A percentile compares a stretch with the other conserved stretches of the same genome.
These are phyloP conservation scores for Phocides pigmalion DNA, from an alignment of 1,140 invertebrate genomes.

Conservation along the genomic window DNA sequence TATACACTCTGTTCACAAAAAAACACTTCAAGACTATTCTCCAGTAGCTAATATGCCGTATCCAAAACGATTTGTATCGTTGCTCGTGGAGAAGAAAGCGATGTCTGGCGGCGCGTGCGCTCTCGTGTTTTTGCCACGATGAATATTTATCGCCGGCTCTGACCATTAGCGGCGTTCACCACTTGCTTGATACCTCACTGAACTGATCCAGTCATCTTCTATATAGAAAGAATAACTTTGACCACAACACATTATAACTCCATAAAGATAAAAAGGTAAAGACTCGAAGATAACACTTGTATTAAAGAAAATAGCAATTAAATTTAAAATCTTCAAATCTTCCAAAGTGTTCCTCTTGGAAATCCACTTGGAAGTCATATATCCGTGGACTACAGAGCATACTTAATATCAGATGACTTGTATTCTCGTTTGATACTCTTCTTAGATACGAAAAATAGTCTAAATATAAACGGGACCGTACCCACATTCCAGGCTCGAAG, in stretches of 20 bases:
- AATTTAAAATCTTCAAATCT: too few relatives aligned
- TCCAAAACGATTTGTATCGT: constrained; percentile 37
- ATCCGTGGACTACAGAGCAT: too few relatives aligned
- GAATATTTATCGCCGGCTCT: constrained; percentile 76
- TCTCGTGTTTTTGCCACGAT: constrained; percentile 74
- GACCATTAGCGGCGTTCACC: constrained; percentile 64
- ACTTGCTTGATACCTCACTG: constrained; percentile 22
- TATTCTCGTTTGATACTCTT: too few relatives aligned
- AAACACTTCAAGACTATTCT: background rate
- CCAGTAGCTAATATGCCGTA: constrained; percentile 6
- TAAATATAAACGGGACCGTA: too few relatives aligned
- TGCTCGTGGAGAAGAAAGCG: constrained; percentile 65
- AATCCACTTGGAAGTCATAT: too few relatives aligned
- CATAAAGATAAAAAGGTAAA: too few relatives aligned
- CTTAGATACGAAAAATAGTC: too few relatives aligned
- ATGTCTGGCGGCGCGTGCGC: constrained; percentile 70
- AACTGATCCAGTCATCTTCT: constrained; percentile 1
- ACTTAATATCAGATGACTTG: too few relatives aligned
- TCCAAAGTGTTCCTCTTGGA: too few relatives aligned
- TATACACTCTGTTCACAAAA: constrained; percentile 7
- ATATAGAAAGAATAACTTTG: background rate
- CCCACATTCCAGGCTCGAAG: too few relatives aligned
- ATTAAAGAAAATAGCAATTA: too few relatives aligned
- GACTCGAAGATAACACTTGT: too few relatives aligned
- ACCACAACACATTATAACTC: background rate